Evolutionary conservation across 1,140 invertebrate genomes (phyloP), one percentile per base, ranked within the genome.

Genomic region (Pomphorhynchus laevis): DNA sequence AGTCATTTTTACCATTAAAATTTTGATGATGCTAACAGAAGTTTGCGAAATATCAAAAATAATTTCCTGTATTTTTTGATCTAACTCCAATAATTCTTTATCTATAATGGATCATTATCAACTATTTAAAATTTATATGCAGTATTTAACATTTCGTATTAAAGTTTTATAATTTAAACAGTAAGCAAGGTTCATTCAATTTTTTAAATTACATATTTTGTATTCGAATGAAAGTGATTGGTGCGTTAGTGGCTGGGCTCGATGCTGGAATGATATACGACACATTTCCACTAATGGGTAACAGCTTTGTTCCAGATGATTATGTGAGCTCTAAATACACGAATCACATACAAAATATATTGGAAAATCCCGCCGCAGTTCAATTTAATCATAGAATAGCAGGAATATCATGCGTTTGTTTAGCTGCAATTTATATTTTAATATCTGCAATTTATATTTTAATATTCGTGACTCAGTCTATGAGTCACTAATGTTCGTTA

Each of bases 241-340:
- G 86, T 4, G 86, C 84, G 5, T 82, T 95, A 66, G 86, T 98
- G 4, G 86, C 86, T 39, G 86, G 86, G 5, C 61, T 95, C 20
- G 82, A 95, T 63, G 86, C 86, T 20, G 86, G 86, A 9, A 61
- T 95, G 20, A 73, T 86, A 2, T 95, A 95, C 55, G 95, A 93
- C 58, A 75, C 77, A 3, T 98, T 84, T 62, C 86, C 86, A 1
- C 86, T 84, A 62, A 91, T 91, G 76, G 80, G 70, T 2, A 74
- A 89, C 53, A 63, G 64, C 44, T 95, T 80, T 80, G 69, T 98
- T 24, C 86, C 86, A 0, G 65, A 71, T 36, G 82, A 93, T 55
- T 65, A n/a, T 86, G 43, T 51, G 79, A 20, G 62, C 66, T 0
- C 58, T 74, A 35, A 52, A 60, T 9, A 82, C 84, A 1, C 55